Evolutionary conservation across 1,140 invertebrate genomes (phyloP), one percentile per base, ranked within the genome.

Genomic region (Bombus breviceps): DNA sequence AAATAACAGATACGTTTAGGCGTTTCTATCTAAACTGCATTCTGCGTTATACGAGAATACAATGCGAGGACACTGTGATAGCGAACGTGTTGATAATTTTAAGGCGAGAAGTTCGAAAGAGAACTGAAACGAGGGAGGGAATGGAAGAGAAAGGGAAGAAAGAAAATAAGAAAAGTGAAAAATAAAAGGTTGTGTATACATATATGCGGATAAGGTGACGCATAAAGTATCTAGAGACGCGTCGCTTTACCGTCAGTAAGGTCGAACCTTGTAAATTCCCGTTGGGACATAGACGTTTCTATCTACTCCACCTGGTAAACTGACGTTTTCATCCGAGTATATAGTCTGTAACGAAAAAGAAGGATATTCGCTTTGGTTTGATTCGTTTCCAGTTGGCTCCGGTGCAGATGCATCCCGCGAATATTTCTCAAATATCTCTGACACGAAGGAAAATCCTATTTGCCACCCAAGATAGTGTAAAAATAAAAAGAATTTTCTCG

Each of bases 231-330:
- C 25, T 73, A 62, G 75, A 62, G 53, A 77, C 53, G 28, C 75
- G 32, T 83, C 62, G 68, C 37, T 62, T 78, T 76, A 66, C 43
- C 41, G 25, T 82, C 71, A 74, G 32, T 75, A 82, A 84, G 25
- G 15, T 68, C 84, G 84, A 89, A 98, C 98, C 95, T 98, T 98
- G 94, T 98, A 99, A 92, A 97, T 97, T 53, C 97, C 98, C 8
- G 98, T 98, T 34, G 97, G 97, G 15, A 98, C 97, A 93, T 98
- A 99, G 3, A 98, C 95, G 94, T 98, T 98, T 72, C 97, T 96
- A 82, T 98, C 97, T 41, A 93, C 83, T 32, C 95, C 95, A 12
- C 97, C 97, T 73, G 96, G 96, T 0, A 98, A 92, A 41, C 97
- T 98, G 34, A 96, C 96, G 25, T 97, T 97, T 92, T 98, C 97